These are phyloP conservation scores for Vidua chalybeata DNA, from an alignment of 2,113 vertebrate genomes.

Conservation along the genomic window DNA sequence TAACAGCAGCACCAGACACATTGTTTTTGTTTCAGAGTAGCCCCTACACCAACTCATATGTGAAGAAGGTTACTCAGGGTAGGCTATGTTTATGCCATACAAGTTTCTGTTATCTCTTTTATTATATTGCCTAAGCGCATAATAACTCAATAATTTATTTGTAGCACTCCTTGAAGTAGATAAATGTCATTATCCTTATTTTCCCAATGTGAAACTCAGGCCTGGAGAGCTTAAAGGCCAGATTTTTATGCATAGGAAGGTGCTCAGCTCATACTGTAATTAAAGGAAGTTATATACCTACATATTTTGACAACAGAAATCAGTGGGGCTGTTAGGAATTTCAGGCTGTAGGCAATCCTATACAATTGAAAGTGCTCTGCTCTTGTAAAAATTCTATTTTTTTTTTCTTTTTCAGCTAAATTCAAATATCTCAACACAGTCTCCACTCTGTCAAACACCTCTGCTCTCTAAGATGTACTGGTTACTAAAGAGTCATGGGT, in stretches of 20 bases:
- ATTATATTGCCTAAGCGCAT: not conserved
- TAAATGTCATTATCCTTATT: not conserved
- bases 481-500: not conserved
- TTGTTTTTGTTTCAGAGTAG: not conserved
- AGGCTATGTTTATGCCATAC: not conserved
- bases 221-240: not conserved
- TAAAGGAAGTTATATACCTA: not conserved
- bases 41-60: not conserved
- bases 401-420: not conserved
- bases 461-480: not conserved
- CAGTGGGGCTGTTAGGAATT: not conserved
- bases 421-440: not conserved
- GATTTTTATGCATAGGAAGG: not conserved
- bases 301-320: not conserved
- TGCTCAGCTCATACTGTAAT: not conserved
- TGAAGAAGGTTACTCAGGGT: not conserved
- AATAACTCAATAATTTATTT: not conserved
- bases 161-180: not conserved
- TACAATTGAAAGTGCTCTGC: not conserved
- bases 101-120: not conserved
- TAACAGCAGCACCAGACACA: not conserved
- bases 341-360: not conserved
- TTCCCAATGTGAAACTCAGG: not conserved
- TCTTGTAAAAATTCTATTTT: not conserved
- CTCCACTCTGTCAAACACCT: not conserved